Conservation (phyloP, 2,888 invertebrate genomes). For the Hyposoter dolosus region DNA sequence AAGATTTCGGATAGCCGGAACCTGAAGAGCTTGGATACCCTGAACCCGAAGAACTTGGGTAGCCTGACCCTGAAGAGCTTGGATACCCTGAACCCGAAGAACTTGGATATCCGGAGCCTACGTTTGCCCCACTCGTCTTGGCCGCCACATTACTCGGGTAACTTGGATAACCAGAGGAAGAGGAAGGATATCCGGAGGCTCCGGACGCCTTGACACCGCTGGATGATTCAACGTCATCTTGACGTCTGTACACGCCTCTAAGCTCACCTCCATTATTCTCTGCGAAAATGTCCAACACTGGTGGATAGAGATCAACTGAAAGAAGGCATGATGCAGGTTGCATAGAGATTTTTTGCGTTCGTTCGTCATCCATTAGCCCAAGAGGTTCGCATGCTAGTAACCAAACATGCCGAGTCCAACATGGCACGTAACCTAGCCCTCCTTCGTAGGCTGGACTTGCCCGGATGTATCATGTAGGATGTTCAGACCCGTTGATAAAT, state of each 20-base stretch:
- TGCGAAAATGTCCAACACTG: slow-evolving; percentile 80
- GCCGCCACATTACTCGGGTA: slow-evolving; percentile 33
- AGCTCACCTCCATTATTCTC: slow-evolving; percentile 76
- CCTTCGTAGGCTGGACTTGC: slow-evolving; percentile 21
- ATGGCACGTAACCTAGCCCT: slow-evolving; percentile 25
- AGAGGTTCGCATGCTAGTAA: slow-evolving; percentile 59
- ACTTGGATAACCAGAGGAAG: slow-evolving; percentile 61
- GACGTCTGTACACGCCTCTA: slow-evolving; percentile 73
- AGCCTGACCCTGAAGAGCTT: background rate
- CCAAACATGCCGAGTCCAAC: slow-evolving; percentile 70
- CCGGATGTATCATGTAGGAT: background rate
- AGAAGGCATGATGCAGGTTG: slow-evolving; percentile 57
- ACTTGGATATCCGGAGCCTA: slow-evolving; percentile 40
- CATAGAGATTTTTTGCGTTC: slow-evolving; percentile 49
- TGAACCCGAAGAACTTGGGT: background rate
- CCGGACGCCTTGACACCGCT: slow-evolving; percentile 38
- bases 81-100: slow-evolving; percentile 39
- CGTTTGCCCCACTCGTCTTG: slow-evolving; percentile 18
- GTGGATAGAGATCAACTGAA: slow-evolving; percentile 66
- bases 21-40: background rate
- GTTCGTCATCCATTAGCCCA: slow-evolving; percentile 31
- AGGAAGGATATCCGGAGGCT: slow-evolving; percentile 63
- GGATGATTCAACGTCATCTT: slow-evolving; percentile 59
- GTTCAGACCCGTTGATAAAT: background rate
- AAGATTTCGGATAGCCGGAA: background rate